Percentiles rank a stretch among this genome's conserved stretches.
phyloP scores from a whole-genome alignment of 2,797 vertebrate species.

The Circus cinereus region DNA sequence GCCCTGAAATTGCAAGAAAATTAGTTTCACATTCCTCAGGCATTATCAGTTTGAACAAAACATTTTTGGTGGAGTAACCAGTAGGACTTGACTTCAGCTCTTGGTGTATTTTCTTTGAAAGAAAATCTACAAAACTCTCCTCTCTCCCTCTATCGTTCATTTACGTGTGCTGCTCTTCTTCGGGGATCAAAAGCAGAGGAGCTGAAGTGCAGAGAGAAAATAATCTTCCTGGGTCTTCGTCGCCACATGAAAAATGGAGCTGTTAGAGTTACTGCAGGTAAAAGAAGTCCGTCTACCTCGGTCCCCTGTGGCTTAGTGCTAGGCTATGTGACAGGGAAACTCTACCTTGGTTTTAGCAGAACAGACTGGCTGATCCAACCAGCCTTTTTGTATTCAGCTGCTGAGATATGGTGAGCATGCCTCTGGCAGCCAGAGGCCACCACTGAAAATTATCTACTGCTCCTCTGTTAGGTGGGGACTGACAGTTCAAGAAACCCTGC shows the following conservation, averaged over 20 bases:
- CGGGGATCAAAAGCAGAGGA: neutral
- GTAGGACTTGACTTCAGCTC: neutral
- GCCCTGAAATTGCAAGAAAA: neutral
- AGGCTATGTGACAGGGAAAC: neutral
- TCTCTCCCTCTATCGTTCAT: neutral
- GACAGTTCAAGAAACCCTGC: neutral
- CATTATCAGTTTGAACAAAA: neutral
- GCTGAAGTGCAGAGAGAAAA: neutral
- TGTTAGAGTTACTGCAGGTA: neutral
- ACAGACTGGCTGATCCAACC: neutral
- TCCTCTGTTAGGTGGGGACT: neutral
- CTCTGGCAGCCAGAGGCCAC: neutral
- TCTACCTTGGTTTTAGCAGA: neutral
- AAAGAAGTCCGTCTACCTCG: neutral
- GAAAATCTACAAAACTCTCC: neutral
- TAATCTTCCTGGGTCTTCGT: neutral
- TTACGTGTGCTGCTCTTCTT: neutral
- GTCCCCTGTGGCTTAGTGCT: neutral
- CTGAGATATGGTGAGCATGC: accelerated
- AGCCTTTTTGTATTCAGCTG: neutral
- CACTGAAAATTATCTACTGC: neutral
- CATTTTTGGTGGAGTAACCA: neutral
- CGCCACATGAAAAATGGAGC: neutral
- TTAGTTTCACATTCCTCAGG: neutral
- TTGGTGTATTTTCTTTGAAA: neutral